Base-by-base conservation (phyloP, 2,888 invertebrate genomes). In the Osmoderma eremita region DNA sequence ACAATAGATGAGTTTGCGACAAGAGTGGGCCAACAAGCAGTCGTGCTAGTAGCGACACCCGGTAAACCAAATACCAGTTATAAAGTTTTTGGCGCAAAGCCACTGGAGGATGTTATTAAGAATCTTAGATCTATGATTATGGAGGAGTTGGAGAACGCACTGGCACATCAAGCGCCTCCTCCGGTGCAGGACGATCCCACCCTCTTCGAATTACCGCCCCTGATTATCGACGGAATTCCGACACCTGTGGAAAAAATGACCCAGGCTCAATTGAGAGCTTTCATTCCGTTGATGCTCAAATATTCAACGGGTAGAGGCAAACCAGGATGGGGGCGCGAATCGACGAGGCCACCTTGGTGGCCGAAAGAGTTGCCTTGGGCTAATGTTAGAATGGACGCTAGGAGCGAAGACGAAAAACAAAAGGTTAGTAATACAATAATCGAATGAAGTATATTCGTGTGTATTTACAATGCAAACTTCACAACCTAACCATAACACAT, bases 161-260 rank as follows among this genome's bases (percentile, higher is more conserved):
- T 98, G 70, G 95, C 95, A 6, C 95, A 96, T 78, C 97, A 97
- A 83, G 92, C 93, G 68, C 95, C 97, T 76, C 92, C 92, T 13
- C 91, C 91, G 2, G 87, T 89, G 49, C 90, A 89, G 78, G 97
- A 97, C 78, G 97, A 95, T 85, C 94, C 97, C 3, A 91, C 94
- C 72, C 87, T 97, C 66, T 97, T 97, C 83, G 97, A 97, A 86
- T 85, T 98, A 82, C 98, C 98, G 70, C 96, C 97, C 50, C 87
- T 98, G 72, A 95, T 97, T 77, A 95, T 98, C 78, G 97, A 98
- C 84, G 97, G 97, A 71, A 98, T 97, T 81, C 97, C 97, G 71
- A 98, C 97, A 69, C 97, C 97, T 13, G 97, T 98, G 0, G 97
- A 98, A 85, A 98, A 98, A 87, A 98, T 98, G 98, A 98, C 97